These are phyloP conservation scores for Leptopterna dolabrata DNA, from an alignment of 2,888 invertebrate species.

Conservation along the genomic window DNA sequence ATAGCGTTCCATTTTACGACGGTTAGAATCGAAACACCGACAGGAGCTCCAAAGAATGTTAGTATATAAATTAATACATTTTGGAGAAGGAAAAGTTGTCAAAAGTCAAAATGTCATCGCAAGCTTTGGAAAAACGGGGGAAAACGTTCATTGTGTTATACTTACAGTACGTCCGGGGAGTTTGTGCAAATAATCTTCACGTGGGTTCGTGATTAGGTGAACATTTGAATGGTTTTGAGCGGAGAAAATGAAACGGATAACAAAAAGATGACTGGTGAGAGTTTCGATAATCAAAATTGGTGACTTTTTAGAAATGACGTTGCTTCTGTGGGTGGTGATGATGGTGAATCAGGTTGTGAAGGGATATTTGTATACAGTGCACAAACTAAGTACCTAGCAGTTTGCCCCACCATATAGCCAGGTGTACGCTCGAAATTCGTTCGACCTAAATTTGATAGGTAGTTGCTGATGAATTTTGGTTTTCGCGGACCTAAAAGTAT, in stretches of 20 bases:
- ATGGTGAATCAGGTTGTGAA: neutral
- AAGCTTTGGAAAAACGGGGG: neutral
- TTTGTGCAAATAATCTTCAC: slow-evolving; percentile 27
- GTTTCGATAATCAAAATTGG: neutral
- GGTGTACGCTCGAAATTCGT: too few relatives aligned
- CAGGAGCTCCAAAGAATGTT: neutral
- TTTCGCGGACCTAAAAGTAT: too few relatives aligned
- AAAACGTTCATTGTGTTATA: neutral
- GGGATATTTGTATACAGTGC: neutral
- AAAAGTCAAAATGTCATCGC: neutral
- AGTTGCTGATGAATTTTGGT: too few relatives aligned
- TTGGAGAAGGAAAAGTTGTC: neutral
- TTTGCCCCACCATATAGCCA: too few relatives aligned
- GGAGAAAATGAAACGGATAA: neutral
- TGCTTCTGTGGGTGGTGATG: neutral
- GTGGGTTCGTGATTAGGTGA: slow-evolving; percentile 16
- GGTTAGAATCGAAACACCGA: neutral
- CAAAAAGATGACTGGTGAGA: neutral
- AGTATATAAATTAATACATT: neutral
- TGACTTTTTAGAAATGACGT: neutral
- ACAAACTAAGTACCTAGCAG: neutral
- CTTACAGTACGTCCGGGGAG: neutral
- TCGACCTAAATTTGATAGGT: too few relatives aligned
- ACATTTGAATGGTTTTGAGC: neutral
- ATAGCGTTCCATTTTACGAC: neutral